These are phyloP conservation scores for Agrochola macilenta DNA, from an alignment of 2,888 invertebrate species.

Conservation along the genomic window DNA sequence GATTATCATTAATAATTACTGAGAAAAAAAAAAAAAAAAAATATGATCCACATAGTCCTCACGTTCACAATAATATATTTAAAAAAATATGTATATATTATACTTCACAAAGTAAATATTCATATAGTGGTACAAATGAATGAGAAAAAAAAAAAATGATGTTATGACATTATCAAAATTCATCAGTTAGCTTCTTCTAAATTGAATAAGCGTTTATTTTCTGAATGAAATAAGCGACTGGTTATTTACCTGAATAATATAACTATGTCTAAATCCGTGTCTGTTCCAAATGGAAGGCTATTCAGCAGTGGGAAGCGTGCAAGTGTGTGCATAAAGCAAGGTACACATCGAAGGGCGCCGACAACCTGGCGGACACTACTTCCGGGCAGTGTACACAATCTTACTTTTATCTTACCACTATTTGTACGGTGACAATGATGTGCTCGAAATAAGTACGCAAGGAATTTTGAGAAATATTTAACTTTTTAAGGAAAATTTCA, in stretches of 20 bases:
- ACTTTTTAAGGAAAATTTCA: not conserved
- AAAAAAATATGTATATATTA: too few species aligned
- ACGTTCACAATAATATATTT: too few species aligned
- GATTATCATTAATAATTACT: too few species aligned
- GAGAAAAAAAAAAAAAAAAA: too few species aligned
- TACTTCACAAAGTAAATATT: too few species aligned
- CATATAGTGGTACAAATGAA: too few species aligned
- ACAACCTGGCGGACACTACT: constrained; percentile 57
- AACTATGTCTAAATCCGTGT: constrained; percentile 17
- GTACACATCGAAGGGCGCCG: constrained; percentile 50
- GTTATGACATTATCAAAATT: not conserved
- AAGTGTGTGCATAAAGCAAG: constrained; percentile 62
- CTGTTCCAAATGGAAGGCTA: constrained; percentile 35
- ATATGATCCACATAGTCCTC: too few species aligned
- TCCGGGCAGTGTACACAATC: constrained; percentile 65
- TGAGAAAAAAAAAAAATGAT: too few species aligned
- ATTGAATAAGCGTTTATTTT: too few species aligned
- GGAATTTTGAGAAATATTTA: not conserved
- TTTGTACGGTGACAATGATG: constrained; percentile 56
- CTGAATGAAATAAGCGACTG: not conserved
- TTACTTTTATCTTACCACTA: constrained; percentile 58
- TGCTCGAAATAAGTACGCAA: not conserved
- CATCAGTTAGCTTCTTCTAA: not conserved
- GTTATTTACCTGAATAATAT: not conserved
- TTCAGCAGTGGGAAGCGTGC: constrained; percentile 36